Conservation (phyloP, 2,888 invertebrate genomes). For the Seira sanloemensis region DNA sequence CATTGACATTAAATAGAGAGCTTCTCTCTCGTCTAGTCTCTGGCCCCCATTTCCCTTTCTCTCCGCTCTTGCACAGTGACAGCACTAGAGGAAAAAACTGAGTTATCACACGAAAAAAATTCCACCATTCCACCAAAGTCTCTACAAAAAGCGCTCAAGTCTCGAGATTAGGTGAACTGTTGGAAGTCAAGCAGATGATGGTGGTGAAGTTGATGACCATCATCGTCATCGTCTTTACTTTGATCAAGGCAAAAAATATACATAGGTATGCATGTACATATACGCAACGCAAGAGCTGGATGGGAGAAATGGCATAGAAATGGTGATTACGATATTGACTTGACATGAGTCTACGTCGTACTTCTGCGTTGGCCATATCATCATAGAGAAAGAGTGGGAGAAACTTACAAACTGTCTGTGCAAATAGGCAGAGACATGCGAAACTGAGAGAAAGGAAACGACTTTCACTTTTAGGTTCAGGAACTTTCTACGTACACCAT, state of each 20-base stretch:
- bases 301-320: constrained; percentile 8
- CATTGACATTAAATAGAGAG: constrained; percentile 23
- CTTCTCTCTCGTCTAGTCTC: background rate
- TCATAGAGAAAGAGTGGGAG: no score
- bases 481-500: no score
- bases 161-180: background rate
- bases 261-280: no score
- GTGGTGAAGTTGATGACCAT: background rate
- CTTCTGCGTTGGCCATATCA: no score
- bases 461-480: constrained; percentile 26
- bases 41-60: background rate
- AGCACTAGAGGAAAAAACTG: background rate
- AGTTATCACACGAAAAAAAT: no score
- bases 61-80: background rate
- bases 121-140: background rate
- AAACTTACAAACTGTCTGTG: no score
- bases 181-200: background rate
- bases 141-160: background rate
- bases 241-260: background rate
- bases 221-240: background rate
- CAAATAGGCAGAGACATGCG: background rate
- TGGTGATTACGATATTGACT: constrained; percentile 27
- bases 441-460: constrained; percentile 23
- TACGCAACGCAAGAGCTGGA: no score
- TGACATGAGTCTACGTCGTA: no score